Conservation (phyloP, 2,888 invertebrate species). For the Spodoptera exigua region DNA sequence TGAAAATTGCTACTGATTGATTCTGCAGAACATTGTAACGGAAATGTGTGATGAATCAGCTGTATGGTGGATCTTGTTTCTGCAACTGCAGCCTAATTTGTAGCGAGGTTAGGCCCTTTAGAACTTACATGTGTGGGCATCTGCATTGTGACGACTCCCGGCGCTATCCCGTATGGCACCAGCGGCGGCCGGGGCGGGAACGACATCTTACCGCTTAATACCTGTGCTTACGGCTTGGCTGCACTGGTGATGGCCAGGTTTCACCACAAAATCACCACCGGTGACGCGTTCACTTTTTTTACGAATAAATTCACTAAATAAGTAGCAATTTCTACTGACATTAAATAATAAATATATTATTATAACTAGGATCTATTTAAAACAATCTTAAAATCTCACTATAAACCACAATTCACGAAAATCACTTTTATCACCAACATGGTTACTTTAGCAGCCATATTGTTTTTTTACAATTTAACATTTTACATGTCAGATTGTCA, state of each 20-base stretch:
- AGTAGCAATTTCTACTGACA: slow-evolving; percentile 26
- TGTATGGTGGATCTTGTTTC: background rate
- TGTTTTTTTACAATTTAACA: slow-evolving; percentile 29
- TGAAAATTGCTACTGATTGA: too few species aligned
- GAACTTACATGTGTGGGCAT: slow-evolving; percentile 92
- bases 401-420: slow-evolving; percentile 33
- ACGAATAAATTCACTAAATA: slow-evolving; percentile 20
- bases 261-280: slow-evolving; percentile 51
- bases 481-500: too few species aligned
- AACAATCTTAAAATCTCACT: slow-evolving; percentile 36
- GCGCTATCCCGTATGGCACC: slow-evolving; percentile 92
- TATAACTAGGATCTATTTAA: slow-evolving; percentile 32
- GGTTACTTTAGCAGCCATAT: slow-evolving; percentile 57
- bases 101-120: slow-evolving; percentile 58
- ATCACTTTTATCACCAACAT: slow-evolving; percentile 52
- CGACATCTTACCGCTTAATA: slow-evolving; percentile 90
- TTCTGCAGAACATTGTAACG: too few species aligned
- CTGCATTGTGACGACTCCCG: slow-evolving; percentile 93
- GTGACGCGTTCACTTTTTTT: slow-evolving; percentile 63
- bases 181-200: slow-evolving; percentile 96
- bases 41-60: too few species aligned
- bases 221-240: slow-evolving; percentile 32
- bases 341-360: slow-evolving; percentile 23
- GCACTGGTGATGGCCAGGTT: slow-evolving; percentile 42
- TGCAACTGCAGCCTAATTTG: slow-evolving; percentile 11